Evolutionary conservation across 2,113 vertebrate species (phyloP), one percentile per base, ranked within the genome.

Genomic region (Jacana jacana): DNA sequence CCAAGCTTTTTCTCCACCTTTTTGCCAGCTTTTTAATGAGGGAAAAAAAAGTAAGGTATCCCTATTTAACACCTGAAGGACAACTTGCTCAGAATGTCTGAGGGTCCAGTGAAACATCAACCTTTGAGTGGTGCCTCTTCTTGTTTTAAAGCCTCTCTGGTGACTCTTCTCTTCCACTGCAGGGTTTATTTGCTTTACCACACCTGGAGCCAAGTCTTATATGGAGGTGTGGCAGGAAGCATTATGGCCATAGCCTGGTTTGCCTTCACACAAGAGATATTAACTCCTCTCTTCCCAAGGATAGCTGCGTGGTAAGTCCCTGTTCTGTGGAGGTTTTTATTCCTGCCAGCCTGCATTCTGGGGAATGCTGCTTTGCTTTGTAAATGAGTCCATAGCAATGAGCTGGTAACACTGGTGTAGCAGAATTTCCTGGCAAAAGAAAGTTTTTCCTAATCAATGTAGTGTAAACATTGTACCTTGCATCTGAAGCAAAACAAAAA

Each of bases 121-220:
- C 22, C 82, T 31, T 12, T 13, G 22, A 54, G 11, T 77, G 27
- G 7, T 33, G 24, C 11, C 28, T 40, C 8, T 23, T 91, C 42
- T 83, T 66, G 42, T 44, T 78, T 88, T 40, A 51, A 85, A 81
- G 48, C 80, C 23, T 81, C 48, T 39, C 60, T 86, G 65, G 44
- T 94, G 89, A 72, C 70, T 94, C 70, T 93, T 66, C 83, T 85
- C 70, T 90, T 79, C 89, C 68, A 31, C 75, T 92, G 51, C 96
- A 99, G 99, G 97, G 99, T 99, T 96, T 99, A 99, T 98, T 98
- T 99, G 97, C 96, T 99, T 95, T 99, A 99, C 97, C 99, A 99
- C 98, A 99, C 98, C 96, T 99, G 99, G 99, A 99, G 99, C 97
- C 99, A 99, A 97, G 99, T 99, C 82, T 96, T 99, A 80, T 99